Percentiles rank a stretch among this genome's conserved stretches.
Conservation (phyloP, 2,113 vertebrate genomes). For the Indicator maculatus region DNA sequence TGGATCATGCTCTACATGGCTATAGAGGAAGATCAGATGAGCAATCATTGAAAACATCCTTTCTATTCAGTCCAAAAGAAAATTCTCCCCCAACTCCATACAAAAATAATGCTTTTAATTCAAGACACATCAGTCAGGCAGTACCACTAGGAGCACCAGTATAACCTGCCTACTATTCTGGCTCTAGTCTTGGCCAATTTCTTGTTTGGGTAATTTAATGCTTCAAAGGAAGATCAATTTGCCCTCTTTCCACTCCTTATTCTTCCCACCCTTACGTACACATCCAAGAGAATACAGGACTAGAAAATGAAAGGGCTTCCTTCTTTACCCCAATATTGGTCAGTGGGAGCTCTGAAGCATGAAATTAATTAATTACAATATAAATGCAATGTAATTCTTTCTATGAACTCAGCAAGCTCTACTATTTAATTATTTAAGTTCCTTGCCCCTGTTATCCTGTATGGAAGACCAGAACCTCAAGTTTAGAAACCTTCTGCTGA, state of each 20-base stretch:
- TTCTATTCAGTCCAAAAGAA: not conserved
- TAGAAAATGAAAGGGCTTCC: slow-evolving; percentile 35
- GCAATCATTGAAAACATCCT: not conserved
- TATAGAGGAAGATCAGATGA: not conserved
- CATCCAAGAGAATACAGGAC: slow-evolving; percentile 43
- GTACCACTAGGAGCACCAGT: not conserved
- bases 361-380: slow-evolving; percentile 73
- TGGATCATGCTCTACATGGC: not conserved
- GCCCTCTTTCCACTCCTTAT: not conserved
- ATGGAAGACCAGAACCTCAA: slow-evolving; percentile 47
- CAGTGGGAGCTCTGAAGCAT: slow-evolving; percentile 66
- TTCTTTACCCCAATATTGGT: slow-evolving; percentile 57
- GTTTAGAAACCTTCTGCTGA: slow-evolving; percentile 40
- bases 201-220: slow-evolving; percentile 60
- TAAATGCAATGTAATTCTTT: slow-evolving; percentile 52
- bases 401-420: slow-evolving; percentile 51
- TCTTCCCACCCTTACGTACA: slow-evolving; percentile 13
- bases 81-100: not conserved
- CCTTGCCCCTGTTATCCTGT: slow-evolving; percentile 31
- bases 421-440: slow-evolving; percentile 66
- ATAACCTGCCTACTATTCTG: not conserved
- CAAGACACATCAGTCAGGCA: not conserved
- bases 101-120: slow-evolving; percentile 7
- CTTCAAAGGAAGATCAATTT: slow-evolving; percentile 61
- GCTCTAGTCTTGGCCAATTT: not conserved